Percentiles rank a stretch among this genome's conserved stretches.
These are phyloP conservation scores for Drosophila mayri DNA, from an alignment of 1,140 invertebrate species.

Conservation along the genomic window DNA sequence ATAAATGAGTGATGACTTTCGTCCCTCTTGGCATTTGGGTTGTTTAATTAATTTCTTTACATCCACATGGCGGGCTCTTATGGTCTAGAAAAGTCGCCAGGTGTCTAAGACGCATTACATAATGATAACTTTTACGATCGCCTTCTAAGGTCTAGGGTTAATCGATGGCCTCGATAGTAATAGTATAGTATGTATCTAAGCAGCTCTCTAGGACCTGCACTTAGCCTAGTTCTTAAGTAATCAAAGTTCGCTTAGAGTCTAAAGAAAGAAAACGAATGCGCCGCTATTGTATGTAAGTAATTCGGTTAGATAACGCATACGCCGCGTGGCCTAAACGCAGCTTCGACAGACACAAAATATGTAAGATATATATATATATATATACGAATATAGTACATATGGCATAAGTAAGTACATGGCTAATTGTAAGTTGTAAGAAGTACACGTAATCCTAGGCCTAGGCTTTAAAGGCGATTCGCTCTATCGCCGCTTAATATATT, in stretches of 20 bases:
- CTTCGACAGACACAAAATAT: slow-evolving; percentile 59
- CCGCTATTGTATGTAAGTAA: slow-evolving; percentile 44
- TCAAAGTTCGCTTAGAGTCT: slow-evolving; percentile 59
- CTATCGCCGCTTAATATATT: slow-evolving; percentile 48
- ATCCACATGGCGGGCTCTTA: slow-evolving; percentile 42
- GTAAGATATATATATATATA: slow-evolving; percentile 41
- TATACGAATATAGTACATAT: slow-evolving; percentile 37
- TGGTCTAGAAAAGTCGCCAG: slow-evolving; percentile 32
- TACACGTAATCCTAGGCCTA: slow-evolving; percentile 75
- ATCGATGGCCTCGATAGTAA: slow-evolving; percentile 32
- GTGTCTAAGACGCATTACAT: slow-evolving; percentile 46
- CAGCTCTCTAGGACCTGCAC: slow-evolving; percentile 74
- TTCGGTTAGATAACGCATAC: slow-evolving; percentile 65
- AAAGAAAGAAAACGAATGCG: slow-evolving; percentile 59
- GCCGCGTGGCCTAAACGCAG: slow-evolving; percentile 58
- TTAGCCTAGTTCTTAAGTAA: slow-evolving; percentile 66
- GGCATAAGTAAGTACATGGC: slow-evolving; percentile 49
- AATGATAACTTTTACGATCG: slow-evolving; percentile 37
- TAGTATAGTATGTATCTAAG: slow-evolving; percentile 45
- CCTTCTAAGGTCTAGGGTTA: slow-evolving; percentile 45
- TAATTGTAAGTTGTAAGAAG: slow-evolving; percentile 49
- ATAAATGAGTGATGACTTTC: slow-evolving; percentile 37
- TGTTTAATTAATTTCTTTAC: slow-evolving; percentile 30
- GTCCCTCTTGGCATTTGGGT: slow-evolving; percentile 15
- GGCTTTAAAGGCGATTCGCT: slow-evolving; percentile 35